These are phyloP conservation scores for Sarcophaga peregrina DNA, from an alignment of 1,140 invertebrate species.

Conservation along the genomic window DNA sequence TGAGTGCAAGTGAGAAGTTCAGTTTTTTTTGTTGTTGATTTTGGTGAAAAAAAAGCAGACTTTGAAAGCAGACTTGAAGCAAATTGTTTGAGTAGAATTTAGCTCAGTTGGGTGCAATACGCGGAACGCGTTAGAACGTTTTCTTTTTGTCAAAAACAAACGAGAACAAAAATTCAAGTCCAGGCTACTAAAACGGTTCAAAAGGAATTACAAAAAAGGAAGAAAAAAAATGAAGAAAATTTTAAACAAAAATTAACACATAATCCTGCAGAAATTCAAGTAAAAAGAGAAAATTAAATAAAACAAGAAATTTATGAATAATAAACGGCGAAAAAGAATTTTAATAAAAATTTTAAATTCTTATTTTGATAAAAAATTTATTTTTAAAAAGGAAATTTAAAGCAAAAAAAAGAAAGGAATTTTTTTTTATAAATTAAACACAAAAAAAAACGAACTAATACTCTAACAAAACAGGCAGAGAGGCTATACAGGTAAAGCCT, in stretches of 20 bases:
- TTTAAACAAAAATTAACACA: neutral
- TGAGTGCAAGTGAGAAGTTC: neutral
- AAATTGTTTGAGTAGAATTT: slow-evolving; percentile 29
- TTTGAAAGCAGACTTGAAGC: neutral
- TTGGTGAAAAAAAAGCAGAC: too few species aligned
- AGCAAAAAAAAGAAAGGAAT: neutral
- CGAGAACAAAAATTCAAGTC: neutral
- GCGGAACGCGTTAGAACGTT: slow-evolving; percentile 40
- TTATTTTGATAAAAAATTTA: slow-evolving; percentile 15
- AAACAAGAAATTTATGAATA: slow-evolving; percentile 33
- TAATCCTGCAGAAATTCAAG: too few species aligned
- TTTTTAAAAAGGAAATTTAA: neutral
- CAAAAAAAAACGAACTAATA: neutral
- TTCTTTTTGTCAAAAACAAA: neutral
- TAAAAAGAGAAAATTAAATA: neutral
- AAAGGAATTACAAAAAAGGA: neutral
- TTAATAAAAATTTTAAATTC: slow-evolving; percentile 28
- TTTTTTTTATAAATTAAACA: neutral
- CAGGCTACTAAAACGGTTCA: too few species aligned
- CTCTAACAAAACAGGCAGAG: neutral
- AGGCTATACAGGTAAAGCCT: neutral
- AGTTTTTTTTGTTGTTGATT: too few species aligned
- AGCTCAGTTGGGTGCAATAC: slow-evolving; percentile 40
- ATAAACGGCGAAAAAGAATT: slow-evolving; percentile 24
- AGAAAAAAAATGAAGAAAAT: slow-evolving; percentile 12